Percentiles rank a stretch among this genome's conserved stretches.
These are phyloP conservation scores for Harpagoxenus sublaevis DNA, from an alignment of 2,888 invertebrate species.

Conservation along the genomic window DNA sequence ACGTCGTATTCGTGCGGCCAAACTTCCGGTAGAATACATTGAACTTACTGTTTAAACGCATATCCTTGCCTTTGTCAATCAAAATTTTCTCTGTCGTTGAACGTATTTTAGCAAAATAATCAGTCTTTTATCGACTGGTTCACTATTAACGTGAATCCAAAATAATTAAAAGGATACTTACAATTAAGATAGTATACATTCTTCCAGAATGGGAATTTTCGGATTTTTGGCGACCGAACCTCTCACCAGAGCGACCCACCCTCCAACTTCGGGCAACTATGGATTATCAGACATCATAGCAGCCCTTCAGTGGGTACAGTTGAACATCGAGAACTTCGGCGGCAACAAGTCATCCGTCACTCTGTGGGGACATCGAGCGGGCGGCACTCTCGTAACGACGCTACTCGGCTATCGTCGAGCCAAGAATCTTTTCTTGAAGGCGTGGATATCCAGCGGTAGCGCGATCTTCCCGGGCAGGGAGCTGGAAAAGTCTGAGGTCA, in stretches of 20 bases:
- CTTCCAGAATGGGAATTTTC: constrained; percentile 86
- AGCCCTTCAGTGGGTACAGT: constrained; percentile 92
- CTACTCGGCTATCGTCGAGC: constrained; percentile 89
- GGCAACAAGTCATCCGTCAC: constrained; percentile 93
- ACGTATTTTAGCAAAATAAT: not conserved
- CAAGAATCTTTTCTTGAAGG: constrained; percentile 91
- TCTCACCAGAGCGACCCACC: constrained; percentile 90
- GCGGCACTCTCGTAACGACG: constrained; percentile 94
- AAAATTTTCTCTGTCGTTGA: not conserved
- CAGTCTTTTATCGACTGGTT: not conserved
- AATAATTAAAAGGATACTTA: not conserved
- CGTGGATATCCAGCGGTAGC: constrained; percentile 93
- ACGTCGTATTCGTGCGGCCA: constrained; percentile 95
- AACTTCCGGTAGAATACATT: constrained; percentile 91
- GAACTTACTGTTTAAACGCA: constrained; percentile 76
- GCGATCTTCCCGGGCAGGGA: constrained; percentile 91
- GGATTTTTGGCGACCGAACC: constrained; percentile 94
- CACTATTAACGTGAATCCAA: not conserved
- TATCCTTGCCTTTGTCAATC: not conserved
- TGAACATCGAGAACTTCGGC: constrained; percentile 94
- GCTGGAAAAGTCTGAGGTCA: constrained; percentile 88
- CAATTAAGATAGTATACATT: constrained; percentile 8
- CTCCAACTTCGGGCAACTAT: constrained; percentile 94
- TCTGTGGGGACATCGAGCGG: constrained; percentile 94
- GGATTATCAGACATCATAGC: constrained; percentile 93